Evolutionary conservation across 2,113 vertebrate genomes (phyloP).

Genomic region (Coptodon rendalli): DNA sequence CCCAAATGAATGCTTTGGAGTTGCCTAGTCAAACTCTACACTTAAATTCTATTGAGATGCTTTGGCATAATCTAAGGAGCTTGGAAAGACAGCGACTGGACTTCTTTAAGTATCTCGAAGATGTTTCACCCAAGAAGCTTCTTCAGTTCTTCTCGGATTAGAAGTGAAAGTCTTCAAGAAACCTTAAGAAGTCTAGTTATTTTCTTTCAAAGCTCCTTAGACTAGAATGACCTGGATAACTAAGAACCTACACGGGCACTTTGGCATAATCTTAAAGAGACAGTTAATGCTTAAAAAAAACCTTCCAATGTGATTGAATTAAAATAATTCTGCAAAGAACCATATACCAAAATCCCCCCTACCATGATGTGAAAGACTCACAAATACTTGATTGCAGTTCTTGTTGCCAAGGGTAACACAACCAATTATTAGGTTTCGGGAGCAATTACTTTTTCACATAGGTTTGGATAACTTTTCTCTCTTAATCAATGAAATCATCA

Average conservation of each 20-base stretch:
- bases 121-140: rapidly evolving
- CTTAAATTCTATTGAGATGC: background rate
- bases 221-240: background rate
- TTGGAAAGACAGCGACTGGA: background rate
- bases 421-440: background rate
- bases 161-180: background rate
- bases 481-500: background rate
- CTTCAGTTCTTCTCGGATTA: background rate
- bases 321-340: background rate
- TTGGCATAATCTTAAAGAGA: background rate
- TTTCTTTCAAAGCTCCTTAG: background rate
- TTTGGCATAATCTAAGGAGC: background rate
- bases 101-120: background rate
- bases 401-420: background rate
- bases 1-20: background rate
- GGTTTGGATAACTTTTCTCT: background rate
- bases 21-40: background rate
- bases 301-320: rapidly evolving
- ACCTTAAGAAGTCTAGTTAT: background rate
- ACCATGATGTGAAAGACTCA: background rate
- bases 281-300: background rate
- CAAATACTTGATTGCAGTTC: background rate
- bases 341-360: rapidly evolving
- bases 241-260: rapidly evolving
- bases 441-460: background rate